phyloP scores from a whole-genome alignment of 2,113 vertebrate species.

The Pangasianodon hypophthalmus region DNA sequence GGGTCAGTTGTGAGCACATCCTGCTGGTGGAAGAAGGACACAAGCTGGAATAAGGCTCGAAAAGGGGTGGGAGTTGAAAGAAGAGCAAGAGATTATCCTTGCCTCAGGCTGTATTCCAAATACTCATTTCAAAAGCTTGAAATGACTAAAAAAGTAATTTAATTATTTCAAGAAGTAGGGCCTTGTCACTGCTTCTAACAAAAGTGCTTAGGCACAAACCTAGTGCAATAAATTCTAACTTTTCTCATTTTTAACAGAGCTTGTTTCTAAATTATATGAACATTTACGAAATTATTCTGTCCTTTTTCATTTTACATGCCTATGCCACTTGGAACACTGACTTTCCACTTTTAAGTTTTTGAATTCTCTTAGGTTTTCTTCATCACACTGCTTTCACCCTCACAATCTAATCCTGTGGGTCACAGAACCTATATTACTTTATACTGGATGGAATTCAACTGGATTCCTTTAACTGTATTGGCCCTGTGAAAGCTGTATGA shows the following conservation, averaged over 20 bases:
- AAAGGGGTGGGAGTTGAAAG: conserved; percentile 24
- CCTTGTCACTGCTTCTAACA: background rate
- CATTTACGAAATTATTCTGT: background rate
- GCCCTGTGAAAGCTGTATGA: background rate
- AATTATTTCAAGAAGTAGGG: conserved; percentile 5
- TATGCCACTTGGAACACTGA: background rate
- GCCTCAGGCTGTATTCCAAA: conserved; percentile 37
- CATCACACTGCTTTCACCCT: background rate
- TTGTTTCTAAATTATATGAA: background rate
- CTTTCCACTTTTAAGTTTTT: background rate
- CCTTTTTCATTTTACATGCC: background rate
- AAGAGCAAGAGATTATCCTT: conserved; percentile 36
- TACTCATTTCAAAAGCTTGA: conserved; percentile 27
- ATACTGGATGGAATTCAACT: too few species aligned
- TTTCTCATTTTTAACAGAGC: background rate
- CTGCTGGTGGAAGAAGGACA: conserved; percentile 33
- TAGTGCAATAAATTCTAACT: background rate
- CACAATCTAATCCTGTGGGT: background rate
- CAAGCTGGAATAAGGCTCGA: conserved; percentile 16
- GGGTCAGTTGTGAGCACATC: conserved; percentile 46
- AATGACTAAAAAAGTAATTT: conserved; percentile 16
- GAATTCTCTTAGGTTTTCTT: background rate
- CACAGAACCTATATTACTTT: background rate
- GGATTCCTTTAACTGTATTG: background rate
- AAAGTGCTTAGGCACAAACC: conserved; percentile 3